Evolutionary conservation across 2,113 vertebrate genomes (phyloP).

Genomic region (Thermophis baileyi): DNA sequence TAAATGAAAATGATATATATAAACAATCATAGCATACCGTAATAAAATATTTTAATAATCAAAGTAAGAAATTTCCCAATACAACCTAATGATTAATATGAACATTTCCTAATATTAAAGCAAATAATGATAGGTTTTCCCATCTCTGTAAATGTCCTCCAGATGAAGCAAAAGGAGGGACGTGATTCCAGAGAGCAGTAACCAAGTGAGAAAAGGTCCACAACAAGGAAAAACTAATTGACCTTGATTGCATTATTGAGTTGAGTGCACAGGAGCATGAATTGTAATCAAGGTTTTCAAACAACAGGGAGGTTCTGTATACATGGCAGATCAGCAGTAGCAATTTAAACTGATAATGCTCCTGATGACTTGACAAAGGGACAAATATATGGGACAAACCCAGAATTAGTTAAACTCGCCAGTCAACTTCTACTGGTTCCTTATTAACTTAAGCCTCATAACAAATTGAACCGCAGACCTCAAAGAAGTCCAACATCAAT

Average conservation of each 20-base stretch:
- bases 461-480: not conserved
- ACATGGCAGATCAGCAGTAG: not conserved
- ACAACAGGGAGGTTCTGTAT: not conserved
- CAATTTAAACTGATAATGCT: not conserved
- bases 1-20: not conserved
- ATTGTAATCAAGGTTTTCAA: not conserved
- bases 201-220: not conserved
- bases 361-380: not conserved
- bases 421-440: not conserved
- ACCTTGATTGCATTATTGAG: not conserved
- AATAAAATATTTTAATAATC: not conserved
- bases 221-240: not conserved
- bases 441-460: not conserved
- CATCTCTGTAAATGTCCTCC: not conserved
- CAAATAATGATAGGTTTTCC: not conserved
- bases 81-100: not conserved
- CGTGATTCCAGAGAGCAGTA: not conserved
- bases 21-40: not conserved
- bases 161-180: not conserved
- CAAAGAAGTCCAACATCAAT: not conserved
- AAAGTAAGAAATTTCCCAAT: not conserved
- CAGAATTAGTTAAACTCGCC: not conserved
- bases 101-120: not conserved
- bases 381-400: not conserved
- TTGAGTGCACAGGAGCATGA: not conserved